Percentiles rank a stretch among this genome's conserved stretches.
phyloP scores from a whole-genome alignment of 1,140 invertebrate genomes.

The Lordiphosa collinella region DNA sequence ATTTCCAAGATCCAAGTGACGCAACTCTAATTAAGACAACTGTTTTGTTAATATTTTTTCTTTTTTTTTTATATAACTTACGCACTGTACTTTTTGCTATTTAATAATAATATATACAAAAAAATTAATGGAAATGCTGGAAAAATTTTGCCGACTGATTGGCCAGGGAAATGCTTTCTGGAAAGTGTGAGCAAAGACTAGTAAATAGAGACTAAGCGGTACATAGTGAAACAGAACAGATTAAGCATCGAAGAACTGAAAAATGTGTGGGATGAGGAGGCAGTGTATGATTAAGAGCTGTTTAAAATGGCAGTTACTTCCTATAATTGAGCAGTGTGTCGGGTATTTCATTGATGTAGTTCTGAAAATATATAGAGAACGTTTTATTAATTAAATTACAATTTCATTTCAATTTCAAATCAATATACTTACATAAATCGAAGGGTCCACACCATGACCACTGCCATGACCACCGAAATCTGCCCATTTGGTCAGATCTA shows the following conservation, averaged over 20 bases:
- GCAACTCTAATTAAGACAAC: not conserved
- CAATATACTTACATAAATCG: constrained; percentile 84
- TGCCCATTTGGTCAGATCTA: constrained; percentile 94
- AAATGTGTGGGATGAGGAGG: constrained; percentile 19
- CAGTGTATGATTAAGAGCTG: constrained; percentile 23
- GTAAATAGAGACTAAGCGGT: constrained; percentile 44
- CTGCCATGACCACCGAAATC: constrained; percentile 82
- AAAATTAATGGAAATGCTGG: constrained; percentile 56
- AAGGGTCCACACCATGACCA: constrained; percentile 80
- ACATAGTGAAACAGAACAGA: not conserved
- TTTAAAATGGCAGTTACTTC: constrained; percentile 54
- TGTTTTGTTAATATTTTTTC: constrained; percentile 8
- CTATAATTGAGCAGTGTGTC: constrained; percentile 76
- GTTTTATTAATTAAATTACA: not conserved
- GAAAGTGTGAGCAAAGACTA: constrained; percentile 47
- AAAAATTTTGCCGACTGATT: constrained; percentile 55
- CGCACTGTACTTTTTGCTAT: constrained; percentile 61
- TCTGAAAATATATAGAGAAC: constrained; percentile 43
- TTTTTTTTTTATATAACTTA: constrained; percentile 51
- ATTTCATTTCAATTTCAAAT: not conserved
- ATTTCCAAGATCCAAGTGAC: not conserved
- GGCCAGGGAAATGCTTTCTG: constrained; percentile 28
- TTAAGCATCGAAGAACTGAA: constrained; percentile 8
- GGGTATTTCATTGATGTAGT: constrained; percentile 78
- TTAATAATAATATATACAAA: constrained; percentile 79